Evolutionary conservation across 2,113 vertebrate species (phyloP).

Genomic region (Meriones unguiculatus): DNA sequence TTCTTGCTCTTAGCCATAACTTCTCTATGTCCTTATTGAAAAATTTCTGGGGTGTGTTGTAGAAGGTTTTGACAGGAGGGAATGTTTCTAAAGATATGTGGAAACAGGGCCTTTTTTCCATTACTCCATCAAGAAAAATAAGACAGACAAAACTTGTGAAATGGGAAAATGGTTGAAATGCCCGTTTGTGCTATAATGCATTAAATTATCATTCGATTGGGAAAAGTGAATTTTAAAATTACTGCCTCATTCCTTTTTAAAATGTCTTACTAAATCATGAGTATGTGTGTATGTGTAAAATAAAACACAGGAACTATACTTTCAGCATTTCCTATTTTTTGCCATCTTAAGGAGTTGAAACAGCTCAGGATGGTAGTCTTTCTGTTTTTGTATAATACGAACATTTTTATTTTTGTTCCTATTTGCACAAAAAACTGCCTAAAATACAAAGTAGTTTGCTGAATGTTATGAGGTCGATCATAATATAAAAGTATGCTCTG

Average conservation of each 20-base stretch:
- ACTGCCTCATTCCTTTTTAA: neutral
- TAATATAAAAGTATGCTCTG: conserved; percentile 22
- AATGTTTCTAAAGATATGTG: conserved; percentile 41
- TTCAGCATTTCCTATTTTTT: conserved; percentile 42
- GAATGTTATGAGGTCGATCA: neutral
- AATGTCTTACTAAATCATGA: conserved; percentile 15
- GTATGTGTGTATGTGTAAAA: conserved; percentile 1
- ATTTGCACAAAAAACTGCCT: conserved; percentile 36
- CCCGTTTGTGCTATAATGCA: conserved; percentile 51
- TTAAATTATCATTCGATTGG: neutral
- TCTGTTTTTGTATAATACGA: neutral
- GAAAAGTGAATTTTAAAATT: conserved; percentile 65
- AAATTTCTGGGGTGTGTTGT: conserved; percentile 30
- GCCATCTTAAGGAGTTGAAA: conserved; percentile 36
- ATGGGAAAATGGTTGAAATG: conserved; percentile 61
- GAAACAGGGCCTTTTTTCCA: conserved; percentile 28
- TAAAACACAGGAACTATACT: conserved; percentile 52
- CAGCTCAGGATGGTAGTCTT: conserved; percentile 10
- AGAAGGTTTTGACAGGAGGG: conserved; percentile 60
- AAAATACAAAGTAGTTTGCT: conserved; percentile 58
- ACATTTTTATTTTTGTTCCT: conserved; percentile 15
- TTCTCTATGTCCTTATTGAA: conserved; percentile 67
- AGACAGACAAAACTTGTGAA: conserved; percentile 19
- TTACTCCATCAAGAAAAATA: conserved; percentile 58
- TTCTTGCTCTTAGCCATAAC: conserved; percentile 69